Base-by-base conservation (phyloP, 1,140 invertebrate genomes). In the Neodiprion fabricii region DNA sequence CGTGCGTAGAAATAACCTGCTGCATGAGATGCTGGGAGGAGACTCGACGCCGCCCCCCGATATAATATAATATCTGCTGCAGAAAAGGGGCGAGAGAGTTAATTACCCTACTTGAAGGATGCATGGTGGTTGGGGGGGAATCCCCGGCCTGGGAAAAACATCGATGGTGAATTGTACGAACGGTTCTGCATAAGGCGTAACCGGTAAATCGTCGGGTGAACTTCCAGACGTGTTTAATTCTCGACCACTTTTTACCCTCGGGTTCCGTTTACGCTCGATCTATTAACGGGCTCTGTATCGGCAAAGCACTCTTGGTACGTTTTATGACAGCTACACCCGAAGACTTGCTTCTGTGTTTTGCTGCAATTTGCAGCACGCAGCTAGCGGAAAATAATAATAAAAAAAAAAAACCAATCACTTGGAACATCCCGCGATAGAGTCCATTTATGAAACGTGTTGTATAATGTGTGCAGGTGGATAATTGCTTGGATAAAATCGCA, bases 1-100 rank as follows among this genome's bases (percentile, higher is more conserved):
- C 77, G 72, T 72, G 48, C 48, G 53, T 75, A 76, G 69, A 81
- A 80, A 80, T 82, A 82, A 76, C 77, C 69, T 61, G 53, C 69
- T 8, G 53, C n/a, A 61, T 17, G 53, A 61, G 8, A 17, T 61
- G 53, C 53, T 12, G 53, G n/a, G 53, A 61, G 28, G 53, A 61
- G 53, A 61, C n/a, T 14, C 53, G 53, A 61, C n/a, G 53, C 11
- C 28, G 28, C 28, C 28, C 28, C 53, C 53, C n/a, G 53, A 61
- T 12, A 61, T 17, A 12, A 40, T 40, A 5, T 40, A 40, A 40
- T 40, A 40, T 40, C 28, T 40, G 28, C 28, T 40, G 28, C 28
- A 61, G 53, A 61, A 61, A 61, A 61, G 11, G 11, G 53, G 4
- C 53, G n/a, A 61, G 53, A 61, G 11, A 61, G 53, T 12, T 61